Evolutionary conservation across 2,888 invertebrate genomes (phyloP).

Genomic region (Kryphioiulus occultus): DNA sequence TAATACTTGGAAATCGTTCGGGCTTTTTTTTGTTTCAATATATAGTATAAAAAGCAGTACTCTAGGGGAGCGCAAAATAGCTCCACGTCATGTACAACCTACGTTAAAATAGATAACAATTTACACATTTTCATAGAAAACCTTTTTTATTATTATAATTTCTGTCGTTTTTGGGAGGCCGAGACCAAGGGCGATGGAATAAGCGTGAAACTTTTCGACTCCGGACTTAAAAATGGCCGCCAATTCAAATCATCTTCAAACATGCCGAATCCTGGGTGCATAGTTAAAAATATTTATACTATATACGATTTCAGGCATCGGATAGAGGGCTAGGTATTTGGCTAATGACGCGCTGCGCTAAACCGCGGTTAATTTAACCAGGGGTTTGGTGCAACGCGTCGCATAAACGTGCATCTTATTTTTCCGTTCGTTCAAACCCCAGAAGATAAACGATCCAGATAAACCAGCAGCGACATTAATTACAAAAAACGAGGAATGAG

Average conservation of each 20-base stretch:
- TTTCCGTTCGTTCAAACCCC: background rate
- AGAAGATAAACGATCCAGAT: background rate
- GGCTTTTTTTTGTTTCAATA: background rate
- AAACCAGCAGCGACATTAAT: background rate
- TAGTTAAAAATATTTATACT: constrained; percentile 22
- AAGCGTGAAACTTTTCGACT: background rate
- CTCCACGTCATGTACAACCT: constrained; percentile 15
- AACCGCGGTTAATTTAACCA: background rate
- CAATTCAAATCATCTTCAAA: background rate
- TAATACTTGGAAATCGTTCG: constrained; percentile 16
- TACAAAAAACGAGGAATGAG: constrained; percentile 17
- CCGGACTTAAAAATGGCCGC: background rate
- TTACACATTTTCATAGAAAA: constrained; percentile 23
- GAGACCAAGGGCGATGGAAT: background rate
- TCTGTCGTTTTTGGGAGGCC: background rate
- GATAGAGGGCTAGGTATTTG: background rate
- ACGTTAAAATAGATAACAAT: constrained; percentile 17
- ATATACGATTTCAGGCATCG: background rate
- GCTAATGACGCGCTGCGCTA: background rate
- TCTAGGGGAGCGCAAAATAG: background rate
- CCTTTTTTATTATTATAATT: background rate
- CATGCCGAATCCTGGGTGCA: background rate
- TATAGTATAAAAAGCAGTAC: constrained; percentile 9
- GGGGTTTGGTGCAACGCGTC: background rate
- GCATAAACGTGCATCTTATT: background rate